phyloP scores from a whole-genome alignment of 2,888 invertebrate genomes.

The Caradrina kadenii region DNA sequence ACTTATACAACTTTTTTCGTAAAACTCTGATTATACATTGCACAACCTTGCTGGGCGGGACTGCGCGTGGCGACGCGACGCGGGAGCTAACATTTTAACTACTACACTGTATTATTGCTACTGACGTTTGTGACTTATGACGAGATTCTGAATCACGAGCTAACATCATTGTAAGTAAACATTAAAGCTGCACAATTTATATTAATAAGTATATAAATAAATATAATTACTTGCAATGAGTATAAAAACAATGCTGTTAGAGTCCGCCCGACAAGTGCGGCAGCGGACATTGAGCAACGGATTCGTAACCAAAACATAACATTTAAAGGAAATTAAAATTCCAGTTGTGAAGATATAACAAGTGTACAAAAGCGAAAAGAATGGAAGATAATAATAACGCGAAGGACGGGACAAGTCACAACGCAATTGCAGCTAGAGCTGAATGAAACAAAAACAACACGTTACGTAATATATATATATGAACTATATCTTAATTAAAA shows the following conservation, averaged over 20 bases:
- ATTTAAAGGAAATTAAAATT: constrained; percentile 75
- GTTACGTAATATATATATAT: constrained; percentile 68
- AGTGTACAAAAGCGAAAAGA: constrained; percentile 79
- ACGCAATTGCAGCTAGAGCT: constrained; percentile 73
- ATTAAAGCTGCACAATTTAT: constrained; percentile 90
- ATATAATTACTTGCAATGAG: constrained; percentile 83
- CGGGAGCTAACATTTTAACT: constrained; percentile 75
- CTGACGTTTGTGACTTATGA: constrained; percentile 90
- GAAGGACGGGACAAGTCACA: constrained; percentile 72
- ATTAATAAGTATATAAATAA: constrained; percentile 89
- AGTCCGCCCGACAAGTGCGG: constrained; percentile 77
- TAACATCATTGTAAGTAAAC: constrained; percentile 90
- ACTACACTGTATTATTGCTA: constrained; percentile 88
- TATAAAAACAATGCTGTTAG: constrained; percentile 84
- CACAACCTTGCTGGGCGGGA: constrained; percentile 74
- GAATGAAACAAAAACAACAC: constrained; percentile 78
- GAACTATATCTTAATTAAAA: constrained; percentile 80
- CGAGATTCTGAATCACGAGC: constrained; percentile 91
- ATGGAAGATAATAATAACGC: constrained; percentile 73
- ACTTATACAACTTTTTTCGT: constrained; percentile 65
- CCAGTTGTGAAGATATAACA: constrained; percentile 85
- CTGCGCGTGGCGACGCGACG: constrained; percentile 71
- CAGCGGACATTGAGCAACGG: constrained; percentile 87
- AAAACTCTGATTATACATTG: constrained; percentile 79
- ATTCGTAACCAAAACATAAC: constrained; percentile 77